Evolutionary conservation across 2,797 vertebrate genomes (phyloP).

Genomic region (Megalops cyprinoides): DNA sequence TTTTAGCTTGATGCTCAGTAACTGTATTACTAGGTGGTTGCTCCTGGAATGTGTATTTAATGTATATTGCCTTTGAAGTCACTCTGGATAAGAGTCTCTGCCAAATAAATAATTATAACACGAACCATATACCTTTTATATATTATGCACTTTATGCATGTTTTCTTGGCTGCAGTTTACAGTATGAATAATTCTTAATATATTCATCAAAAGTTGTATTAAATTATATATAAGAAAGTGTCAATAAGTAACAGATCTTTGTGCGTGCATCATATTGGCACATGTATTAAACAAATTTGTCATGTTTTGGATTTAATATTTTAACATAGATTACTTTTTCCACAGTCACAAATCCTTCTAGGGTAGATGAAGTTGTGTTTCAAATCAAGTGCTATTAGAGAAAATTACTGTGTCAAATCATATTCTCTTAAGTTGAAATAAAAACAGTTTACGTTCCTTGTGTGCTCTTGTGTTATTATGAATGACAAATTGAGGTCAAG

Average conservation of each 20-base stretch:
- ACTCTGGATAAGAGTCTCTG: neutral
- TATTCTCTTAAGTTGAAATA: neutral
- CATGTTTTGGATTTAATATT: neutral
- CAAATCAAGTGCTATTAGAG: too few species aligned
- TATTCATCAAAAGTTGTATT: neutral
- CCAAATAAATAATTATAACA: neutral
- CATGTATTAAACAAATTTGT: neutral
- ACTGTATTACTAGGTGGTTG: too few species aligned
- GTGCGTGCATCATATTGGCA: too few species aligned
- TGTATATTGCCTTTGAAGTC: neutral
- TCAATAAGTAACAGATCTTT: neutral
- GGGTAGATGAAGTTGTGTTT: too few species aligned
- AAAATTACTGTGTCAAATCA: neutral
- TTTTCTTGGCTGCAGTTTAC: neutral
- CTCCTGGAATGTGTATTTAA: neutral
- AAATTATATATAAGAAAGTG: neutral
- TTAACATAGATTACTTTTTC: neutral
- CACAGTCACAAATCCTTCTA: neutral
- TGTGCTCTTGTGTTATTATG: conserved; percentile 10
- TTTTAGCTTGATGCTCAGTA: too few species aligned
- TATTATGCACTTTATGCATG: neutral
- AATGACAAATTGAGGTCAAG: conserved; percentile 26
- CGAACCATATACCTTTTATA: neutral
- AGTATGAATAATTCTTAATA: too few species aligned
- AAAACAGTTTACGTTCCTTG: neutral